phyloP scores from a whole-genome alignment of 2,113 vertebrate genomes.

The Trichechus manatus region DNA sequence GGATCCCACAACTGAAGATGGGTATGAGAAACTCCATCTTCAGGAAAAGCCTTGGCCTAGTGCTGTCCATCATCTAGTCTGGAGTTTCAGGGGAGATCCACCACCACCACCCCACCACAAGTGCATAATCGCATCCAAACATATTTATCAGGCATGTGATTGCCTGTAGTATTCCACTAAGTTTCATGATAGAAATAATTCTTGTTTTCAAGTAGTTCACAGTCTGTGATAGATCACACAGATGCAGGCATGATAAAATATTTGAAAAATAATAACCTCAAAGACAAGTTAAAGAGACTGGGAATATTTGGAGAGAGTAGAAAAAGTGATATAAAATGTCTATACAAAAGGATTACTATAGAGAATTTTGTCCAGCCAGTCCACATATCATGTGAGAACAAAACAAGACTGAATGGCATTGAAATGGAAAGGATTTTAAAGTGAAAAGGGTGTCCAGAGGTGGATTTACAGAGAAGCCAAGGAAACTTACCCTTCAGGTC shows the following conservation, averaged over 20 bases:
- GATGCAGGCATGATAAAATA: conserved; percentile 55
- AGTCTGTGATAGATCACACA: conserved; percentile 38
- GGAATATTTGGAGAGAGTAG: conserved; percentile 54
- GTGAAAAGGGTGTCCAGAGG: not conserved
- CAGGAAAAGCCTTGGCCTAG: not conserved
- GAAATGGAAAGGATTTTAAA: conserved; percentile 48
- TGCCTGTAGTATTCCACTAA: conserved; percentile 2
- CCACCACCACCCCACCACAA: not conserved
- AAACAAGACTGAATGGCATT: not conserved
- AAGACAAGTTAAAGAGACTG: conserved; percentile 61
- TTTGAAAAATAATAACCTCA: conserved; percentile 62
- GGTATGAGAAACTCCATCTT: conserved; percentile 1
- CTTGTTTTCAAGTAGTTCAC: conserved; percentile 61
- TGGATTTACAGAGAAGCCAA: not conserved
- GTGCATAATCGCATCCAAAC: not conserved
- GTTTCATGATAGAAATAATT: conserved; percentile 54
- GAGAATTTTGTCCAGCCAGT: conserved; percentile 60
- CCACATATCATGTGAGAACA: conserved; percentile 65
- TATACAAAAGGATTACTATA: conserved; percentile 46
- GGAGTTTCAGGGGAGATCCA: not conserved
- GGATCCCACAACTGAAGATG: not conserved
- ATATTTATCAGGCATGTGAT: conserved; percentile 28
- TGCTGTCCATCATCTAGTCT: not conserved
- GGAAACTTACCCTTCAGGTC: not conserved
- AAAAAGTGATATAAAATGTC: conserved; percentile 69